phyloP scores from a whole-genome alignment of 1,140 invertebrate species.

The Drosophila aff. region DNA sequence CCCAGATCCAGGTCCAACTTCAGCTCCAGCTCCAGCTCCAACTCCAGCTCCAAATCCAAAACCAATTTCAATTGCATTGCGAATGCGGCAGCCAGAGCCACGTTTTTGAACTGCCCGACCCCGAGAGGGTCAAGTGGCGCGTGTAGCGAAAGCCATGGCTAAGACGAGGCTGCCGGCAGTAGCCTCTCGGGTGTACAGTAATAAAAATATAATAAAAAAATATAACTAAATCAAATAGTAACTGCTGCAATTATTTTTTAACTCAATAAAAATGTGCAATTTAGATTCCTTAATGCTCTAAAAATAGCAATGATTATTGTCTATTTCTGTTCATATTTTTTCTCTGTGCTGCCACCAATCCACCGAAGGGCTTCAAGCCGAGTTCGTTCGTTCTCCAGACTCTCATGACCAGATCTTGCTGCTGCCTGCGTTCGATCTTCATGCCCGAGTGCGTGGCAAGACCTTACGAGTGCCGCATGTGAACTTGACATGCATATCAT shows the following conservation, averaged over 20 bases:
- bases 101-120: conserved; percentile 72
- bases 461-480: conserved; percentile 60
- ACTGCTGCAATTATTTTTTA: background rate
- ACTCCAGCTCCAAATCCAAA: conserved; percentile 34
- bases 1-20: conserved; percentile 7
- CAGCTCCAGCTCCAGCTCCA: background rate
- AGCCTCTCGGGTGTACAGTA: conserved; percentile 7
- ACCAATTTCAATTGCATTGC: conserved; percentile 61
- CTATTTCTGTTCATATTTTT: background rate
- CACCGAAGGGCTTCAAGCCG: conserved; percentile 20
- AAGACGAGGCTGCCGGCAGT: conserved; percentile 35
- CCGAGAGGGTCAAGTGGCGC: conserved; percentile 77
- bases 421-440: conserved; percentile 69
- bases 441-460: conserved; percentile 66
- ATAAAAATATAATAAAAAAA: background rate
- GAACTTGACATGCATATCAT: conserved; percentile 78
- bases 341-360: background rate
- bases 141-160: conserved; percentile 74
- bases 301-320: background rate
- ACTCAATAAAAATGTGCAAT: background rate
- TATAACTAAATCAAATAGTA: background rate
- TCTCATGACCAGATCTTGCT: conserved; percentile 12
- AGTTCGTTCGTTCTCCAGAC: conserved; percentile 5
- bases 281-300: background rate
- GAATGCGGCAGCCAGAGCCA: conserved; percentile 64